Conservation (phyloP, 1,140 invertebrate species). For the Panulirus ornatus region DNA sequence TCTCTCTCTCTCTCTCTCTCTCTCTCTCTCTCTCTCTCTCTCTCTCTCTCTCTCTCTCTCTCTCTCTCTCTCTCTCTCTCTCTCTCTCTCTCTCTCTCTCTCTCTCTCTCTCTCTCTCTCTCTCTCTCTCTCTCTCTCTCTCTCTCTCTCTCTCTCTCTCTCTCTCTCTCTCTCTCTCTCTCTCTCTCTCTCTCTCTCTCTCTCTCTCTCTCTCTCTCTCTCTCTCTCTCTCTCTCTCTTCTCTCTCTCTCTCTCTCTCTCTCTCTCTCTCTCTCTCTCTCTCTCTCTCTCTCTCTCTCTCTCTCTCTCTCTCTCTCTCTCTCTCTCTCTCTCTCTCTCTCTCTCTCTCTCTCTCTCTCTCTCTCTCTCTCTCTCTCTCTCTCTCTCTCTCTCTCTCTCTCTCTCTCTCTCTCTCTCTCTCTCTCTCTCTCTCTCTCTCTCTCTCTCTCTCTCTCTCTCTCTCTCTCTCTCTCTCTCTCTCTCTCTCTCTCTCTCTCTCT, state of each 20-base stretch:
- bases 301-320: neutral
- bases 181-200: neutral
- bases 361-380: neutral
- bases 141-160: neutral
- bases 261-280: neutral
- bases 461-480: constrained; percentile 1
- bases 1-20: neutral
- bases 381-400: too few relatives aligned
- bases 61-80: neutral
- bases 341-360: neutral
- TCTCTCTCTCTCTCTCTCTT: neutral
- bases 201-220: neutral
- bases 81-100: neutral
- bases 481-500: constrained; percentile 10
- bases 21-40: neutral
- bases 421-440: too few relatives aligned
- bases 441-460: neutral
- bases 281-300: neutral
- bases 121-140: neutral
- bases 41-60: neutral
- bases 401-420: too few relatives aligned
- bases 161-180: neutral
- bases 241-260: neutral
- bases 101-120: constrained; percentile 1
- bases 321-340: neutral